Conservation (phyloP, 2,888 invertebrate species). For the Arctia plantaginis region DNA sequence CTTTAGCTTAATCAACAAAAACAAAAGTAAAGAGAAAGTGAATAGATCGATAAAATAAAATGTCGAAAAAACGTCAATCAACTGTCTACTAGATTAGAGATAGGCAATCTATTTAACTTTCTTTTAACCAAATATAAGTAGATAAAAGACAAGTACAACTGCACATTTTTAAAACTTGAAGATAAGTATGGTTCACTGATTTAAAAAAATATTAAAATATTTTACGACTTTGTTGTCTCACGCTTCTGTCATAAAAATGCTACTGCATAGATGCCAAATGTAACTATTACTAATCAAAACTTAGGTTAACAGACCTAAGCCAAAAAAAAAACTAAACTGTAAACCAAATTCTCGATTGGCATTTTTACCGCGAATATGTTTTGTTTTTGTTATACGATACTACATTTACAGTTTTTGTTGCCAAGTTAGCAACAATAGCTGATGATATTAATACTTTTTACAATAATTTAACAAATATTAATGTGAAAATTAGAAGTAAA, state of each 20-base stretch:
- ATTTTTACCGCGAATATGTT: no score
- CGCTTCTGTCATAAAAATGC: slow-evolving; percentile 7
- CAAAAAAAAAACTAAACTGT: no score
- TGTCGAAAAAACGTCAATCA: slow-evolving; percentile 30
- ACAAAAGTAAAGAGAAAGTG: slow-evolving; percentile 42
- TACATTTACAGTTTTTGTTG: no score
- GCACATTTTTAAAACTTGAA: background rate
- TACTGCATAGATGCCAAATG: background rate
- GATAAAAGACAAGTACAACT: background rate
- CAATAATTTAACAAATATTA: background rate
- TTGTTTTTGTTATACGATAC: no score
- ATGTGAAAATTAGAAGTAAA: background rate
- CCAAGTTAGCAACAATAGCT: no score
- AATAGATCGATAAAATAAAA: slow-evolving; percentile 26
- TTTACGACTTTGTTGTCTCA: background rate
- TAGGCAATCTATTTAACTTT: slow-evolving; percentile 46
- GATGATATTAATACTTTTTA: no score
- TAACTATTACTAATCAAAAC: background rate
- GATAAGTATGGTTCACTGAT: background rate
- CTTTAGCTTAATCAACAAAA: slow-evolving; percentile 12
- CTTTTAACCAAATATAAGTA: slow-evolving; percentile 26
- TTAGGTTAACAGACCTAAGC: background rate
- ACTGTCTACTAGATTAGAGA: slow-evolving; percentile 26
- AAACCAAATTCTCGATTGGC: no score
- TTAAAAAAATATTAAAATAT: background rate